Percentiles rank a stretch among this genome's conserved stretches.
Conservation (phyloP, 2,797 vertebrate species). For the Capromys pilorides region DNA sequence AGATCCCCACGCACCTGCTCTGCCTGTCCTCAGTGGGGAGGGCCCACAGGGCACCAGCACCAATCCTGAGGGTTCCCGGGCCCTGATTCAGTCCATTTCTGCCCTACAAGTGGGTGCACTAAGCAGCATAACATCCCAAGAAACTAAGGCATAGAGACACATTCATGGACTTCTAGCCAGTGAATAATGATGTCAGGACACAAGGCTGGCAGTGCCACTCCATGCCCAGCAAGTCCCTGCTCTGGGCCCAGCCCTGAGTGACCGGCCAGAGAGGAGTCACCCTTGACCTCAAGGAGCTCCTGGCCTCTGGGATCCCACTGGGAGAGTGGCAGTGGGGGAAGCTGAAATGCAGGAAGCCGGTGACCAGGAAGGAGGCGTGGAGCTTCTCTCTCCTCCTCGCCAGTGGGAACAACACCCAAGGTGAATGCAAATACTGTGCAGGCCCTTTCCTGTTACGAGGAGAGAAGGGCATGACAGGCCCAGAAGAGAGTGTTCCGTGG, state of each 20-base stretch:
- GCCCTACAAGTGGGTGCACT: neutral
- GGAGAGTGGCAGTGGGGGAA: neutral
- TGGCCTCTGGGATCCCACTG: neutral
- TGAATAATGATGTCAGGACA: neutral
- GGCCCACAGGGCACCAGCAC: neutral
- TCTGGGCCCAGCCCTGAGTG: neutral
- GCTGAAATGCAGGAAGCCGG: neutral
- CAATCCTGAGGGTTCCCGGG: neutral
- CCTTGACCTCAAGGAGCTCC: neutral
- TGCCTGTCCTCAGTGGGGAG: no score
- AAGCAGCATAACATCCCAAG: neutral
- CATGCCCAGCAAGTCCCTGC: neutral
- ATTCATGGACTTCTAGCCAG: neutral
- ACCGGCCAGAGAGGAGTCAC: neutral
- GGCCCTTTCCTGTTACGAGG: neutral
- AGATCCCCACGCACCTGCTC: neutral
- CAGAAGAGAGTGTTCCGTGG: neutral
- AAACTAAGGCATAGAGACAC: conserved; percentile 32
- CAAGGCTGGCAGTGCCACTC: neutral
- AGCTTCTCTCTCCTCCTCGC: neutral
- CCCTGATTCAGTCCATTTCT: neutral
- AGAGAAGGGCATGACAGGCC: neutral
- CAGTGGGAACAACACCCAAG: neutral
- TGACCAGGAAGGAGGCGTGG: neutral
- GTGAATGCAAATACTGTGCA: neutral